A percentile compares a stretch with the other conserved stretches of the same genome.
Evolutionary conservation across 1,140 invertebrate species (phyloP).

Genomic region (Aphaenogaster ashmeadi): DNA sequence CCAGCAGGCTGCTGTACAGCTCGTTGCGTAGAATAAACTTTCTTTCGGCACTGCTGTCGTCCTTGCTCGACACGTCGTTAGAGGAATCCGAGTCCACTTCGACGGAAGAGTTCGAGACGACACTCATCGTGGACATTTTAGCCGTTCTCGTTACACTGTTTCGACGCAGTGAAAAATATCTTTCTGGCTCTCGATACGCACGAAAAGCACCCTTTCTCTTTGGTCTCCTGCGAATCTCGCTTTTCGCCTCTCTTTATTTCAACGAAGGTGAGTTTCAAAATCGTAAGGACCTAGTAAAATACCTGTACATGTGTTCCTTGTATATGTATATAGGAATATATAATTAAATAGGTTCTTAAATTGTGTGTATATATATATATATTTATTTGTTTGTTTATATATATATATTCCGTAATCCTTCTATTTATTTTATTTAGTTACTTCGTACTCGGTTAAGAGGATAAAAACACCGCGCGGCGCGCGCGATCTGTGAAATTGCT

Average conservation of each 20-base stretch:
- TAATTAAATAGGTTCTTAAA: conserved; percentile 77
- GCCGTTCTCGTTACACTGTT: conserved; percentile 51
- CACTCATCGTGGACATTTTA: conserved; percentile 85
- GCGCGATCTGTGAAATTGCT: conserved; percentile 69
- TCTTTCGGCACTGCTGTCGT: conserved; percentile 81
- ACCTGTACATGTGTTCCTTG: conserved; percentile 77
- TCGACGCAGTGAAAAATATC: conserved; percentile 50
- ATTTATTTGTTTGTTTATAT: conserved; percentile 64
- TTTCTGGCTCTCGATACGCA: conserved; percentile 33
- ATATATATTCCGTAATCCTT: conserved; percentile 59
- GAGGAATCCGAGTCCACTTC: conserved; percentile 86
- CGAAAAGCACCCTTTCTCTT: conserved; percentile 21
- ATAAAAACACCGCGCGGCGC: conserved; percentile 67
- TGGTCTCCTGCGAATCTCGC: conserved; percentile 35
- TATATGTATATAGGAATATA: conserved; percentile 79
- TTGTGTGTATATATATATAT: conserved; percentile 78
- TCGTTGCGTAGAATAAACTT: conserved; percentile 91
- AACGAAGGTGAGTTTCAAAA: conserved; percentile 25
- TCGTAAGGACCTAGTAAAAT: conserved; percentile 72
- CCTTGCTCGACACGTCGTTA: conserved; percentile 82
- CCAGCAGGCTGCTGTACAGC: conserved; percentile 92
- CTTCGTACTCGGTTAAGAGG: conserved; percentile 64
- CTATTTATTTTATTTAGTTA: conserved; percentile 56
- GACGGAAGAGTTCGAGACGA: conserved; percentile 86
- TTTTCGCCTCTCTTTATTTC: neutral